Conservation (phyloP, 2,113 vertebrate genomes). For the Sardina pilchardus region DNA sequence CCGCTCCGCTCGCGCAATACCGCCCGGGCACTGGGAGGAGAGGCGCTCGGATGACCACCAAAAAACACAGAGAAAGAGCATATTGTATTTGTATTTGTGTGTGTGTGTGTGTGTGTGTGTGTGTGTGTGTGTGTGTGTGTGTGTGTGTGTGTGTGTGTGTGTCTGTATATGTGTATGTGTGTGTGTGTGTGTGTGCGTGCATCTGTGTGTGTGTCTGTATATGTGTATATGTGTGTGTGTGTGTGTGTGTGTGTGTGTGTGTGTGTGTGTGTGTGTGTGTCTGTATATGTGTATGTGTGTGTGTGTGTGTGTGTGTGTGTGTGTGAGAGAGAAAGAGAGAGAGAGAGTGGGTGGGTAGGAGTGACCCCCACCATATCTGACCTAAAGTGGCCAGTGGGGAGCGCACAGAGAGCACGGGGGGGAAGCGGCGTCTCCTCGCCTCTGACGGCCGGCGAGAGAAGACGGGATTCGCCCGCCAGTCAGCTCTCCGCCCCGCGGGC, state of each 20-base stretch:
- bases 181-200: neutral
- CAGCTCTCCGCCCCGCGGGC: conserved; percentile 24
- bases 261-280: neutral
- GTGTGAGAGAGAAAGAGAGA: neutral
- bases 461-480: conserved; percentile 16
- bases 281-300: neutral
- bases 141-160: neutral
- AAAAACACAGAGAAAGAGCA: neutral
- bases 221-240: neutral
- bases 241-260: neutral
- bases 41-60: neutral
- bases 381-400: neutral
- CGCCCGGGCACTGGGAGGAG: neutral
- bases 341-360: neutral
- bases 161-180: neutral
- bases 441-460: conserved; percentile 1
- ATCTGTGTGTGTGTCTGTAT: no score
- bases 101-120: neutral
- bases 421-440: neutral
- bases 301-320: neutral
- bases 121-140: neutral
- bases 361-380: neutral
- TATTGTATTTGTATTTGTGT: neutral
- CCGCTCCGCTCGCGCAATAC: neutral
- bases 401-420: neutral